Evolutionary conservation across 2,797 vertebrate genomes (phyloP).

Genomic region (Otus scops): DNA sequence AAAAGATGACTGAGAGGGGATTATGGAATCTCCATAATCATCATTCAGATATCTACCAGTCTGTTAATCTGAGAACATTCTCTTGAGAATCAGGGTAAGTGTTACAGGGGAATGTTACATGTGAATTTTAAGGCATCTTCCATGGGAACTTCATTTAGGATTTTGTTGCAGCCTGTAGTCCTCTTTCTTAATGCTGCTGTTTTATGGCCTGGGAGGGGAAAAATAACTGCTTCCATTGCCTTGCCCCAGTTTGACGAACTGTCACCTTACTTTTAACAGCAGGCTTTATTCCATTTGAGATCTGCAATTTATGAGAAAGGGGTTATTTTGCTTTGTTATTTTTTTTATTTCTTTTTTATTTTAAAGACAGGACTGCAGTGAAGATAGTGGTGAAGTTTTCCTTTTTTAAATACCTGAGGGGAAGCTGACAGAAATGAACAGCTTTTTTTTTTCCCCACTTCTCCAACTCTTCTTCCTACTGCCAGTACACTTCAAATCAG

Average conservation of each 20-base stretch:
- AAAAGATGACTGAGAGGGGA: not conserved
- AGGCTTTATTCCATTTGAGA: not conserved
- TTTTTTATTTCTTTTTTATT: not conserved
- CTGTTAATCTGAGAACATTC: not conserved
- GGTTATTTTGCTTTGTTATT: not conserved
- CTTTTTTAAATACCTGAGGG: conserved; percentile 47
- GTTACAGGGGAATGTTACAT: not conserved
- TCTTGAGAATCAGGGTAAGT: conserved; percentile 45
- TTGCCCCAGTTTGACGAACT: not conserved
- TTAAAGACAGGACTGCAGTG: conserved; percentile 38
- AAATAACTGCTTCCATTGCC: not conserved
- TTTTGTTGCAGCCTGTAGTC: not conserved
- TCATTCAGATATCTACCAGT: not conserved
- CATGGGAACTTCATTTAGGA: not conserved
- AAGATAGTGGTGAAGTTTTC: conserved; percentile 48
- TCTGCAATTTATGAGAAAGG: not conserved
- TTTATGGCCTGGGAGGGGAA: not conserved
- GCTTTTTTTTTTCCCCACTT: not conserved
- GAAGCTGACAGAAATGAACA: conserved; percentile 26
- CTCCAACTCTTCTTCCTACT: conserved; percentile 36
- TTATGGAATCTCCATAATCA: conserved; percentile 29
- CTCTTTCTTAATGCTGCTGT: not conserved
- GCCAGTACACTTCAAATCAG: not conserved
- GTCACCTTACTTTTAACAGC: not conserved
- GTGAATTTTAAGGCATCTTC: not conserved